Base-by-base conservation (phyloP, 2,888 invertebrate species). In the Diadegma fenestrale region DNA sequence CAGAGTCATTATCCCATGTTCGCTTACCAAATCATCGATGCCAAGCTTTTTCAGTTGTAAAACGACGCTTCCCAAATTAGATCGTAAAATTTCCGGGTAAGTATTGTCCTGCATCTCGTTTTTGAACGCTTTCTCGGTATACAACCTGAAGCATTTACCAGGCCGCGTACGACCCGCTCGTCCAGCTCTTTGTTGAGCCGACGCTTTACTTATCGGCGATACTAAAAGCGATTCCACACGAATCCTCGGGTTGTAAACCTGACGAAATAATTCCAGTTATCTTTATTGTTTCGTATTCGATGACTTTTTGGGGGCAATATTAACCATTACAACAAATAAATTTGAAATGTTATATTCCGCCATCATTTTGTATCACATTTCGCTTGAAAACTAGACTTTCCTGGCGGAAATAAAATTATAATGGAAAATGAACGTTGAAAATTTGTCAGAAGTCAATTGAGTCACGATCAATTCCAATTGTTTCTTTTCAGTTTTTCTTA, bases 51-150 rank as follows among this genome's bases (percentile, higher is more conserved):
- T 99, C 93, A 99, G 95, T 95, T 99, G 99, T 91, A 99, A 95
- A 88, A 99, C 99, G 89, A 99, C 99, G 89, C 99, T 99, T 82
- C 99, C 99, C 92, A 99, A 96, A 95, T 98, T 98, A 64, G 98
- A 98, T 88, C 97, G 95, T 82, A 98, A 94, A 93, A 99, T 99
- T 95, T 99, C 98, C 0, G 99, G 99, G 94, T 99, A 99, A 0
- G 99, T 99, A 92, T 99, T 99, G 90, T 99, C 99, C 91, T 99
- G 99, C 99, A 99, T 99, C 94, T 99, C 99, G 91, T 97, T 96
- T 91, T 97, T 98, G 94, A 98, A 99, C 0, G 98, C 98, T 92
- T 98, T 98, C 93, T 99, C 99, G 0, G 99, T 99, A 94, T 99
- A 98, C 0, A 98, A 94, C 54, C 98, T 95, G 95, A 99, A 99